Evolutionary conservation across 2,113 vertebrate species (phyloP), one percentile per base, ranked within the genome.

Genomic region (Pleuronectes platessa): DNA sequence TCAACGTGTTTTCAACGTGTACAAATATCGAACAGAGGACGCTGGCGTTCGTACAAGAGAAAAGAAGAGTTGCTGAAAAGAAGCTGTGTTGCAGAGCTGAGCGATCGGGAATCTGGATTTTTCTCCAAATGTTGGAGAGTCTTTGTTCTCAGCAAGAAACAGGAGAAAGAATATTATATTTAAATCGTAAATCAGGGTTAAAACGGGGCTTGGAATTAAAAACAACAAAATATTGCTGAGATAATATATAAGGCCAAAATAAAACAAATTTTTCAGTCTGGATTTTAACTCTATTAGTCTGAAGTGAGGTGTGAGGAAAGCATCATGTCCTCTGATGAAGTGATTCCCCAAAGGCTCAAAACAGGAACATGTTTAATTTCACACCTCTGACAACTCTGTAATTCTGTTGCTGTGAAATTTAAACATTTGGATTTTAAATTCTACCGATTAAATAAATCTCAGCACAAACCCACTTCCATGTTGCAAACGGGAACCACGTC

Each of bases 101-200:
- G 77, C 68, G 63, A 69, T 90, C 85, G 90, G 87, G 84, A 92
- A 93, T 95, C 92, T 93, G 92, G 93, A 95, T 92, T 93, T 93
- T 92, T 94, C 96, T 95, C 96, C 95, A 97, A 97, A 97, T 97
- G 94, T 96, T 97, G 96, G 96, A 96, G 94, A 95, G 90, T 89
- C 96, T 93, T 91, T 66, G 58, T 75, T 75, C 60, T 58, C 66
- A 65, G 67, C 66, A 31, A 24, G 23, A 61, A 51, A 42, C 40
- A 12, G 40, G 31, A 62, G 31, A 62, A 65, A 65, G 21, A 40
- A 21, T 20, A 0, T 3, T 23, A 55, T 9, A 55, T 23, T 12
- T 23, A 3, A 23, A 58, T 14, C 5, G 20, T 60, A 31, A 3
- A 74, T 82, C 62, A 76, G 67, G 84, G 76, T 84, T 83, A 54